A percentile compares a stretch with the other conserved stretches of the same genome.
phyloP scores from a whole-genome alignment of 2,113 vertebrate species.

The Scytalopus superciliaris region DNA sequence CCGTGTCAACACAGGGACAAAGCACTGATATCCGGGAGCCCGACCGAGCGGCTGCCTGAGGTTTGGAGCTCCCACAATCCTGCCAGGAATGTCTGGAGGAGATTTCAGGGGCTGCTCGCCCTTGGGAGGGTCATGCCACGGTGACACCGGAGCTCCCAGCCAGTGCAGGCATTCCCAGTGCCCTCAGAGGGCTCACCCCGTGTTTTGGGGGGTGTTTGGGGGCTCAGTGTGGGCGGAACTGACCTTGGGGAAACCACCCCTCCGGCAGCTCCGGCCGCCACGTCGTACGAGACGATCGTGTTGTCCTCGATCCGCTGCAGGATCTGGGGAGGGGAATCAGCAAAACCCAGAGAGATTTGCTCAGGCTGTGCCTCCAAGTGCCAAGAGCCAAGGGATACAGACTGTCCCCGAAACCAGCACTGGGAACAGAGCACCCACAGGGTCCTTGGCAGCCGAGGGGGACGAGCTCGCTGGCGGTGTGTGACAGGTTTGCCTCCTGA shows the following conservation, averaged over 20 bases:
- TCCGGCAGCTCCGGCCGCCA: conserved; percentile 89
- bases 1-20: background rate
- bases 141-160: background rate
- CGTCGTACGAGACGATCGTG: conserved; percentile 90
- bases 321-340: conserved; percentile 72
- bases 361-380: background rate
- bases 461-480: rapidly evolving
- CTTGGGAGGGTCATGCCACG: rapidly evolving
- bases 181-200: background rate
- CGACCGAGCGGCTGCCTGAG: rapidly evolving
- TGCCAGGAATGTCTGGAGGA: background rate
- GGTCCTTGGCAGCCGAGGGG: rapidly evolving
- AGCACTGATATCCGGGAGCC: background rate
- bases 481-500: rapidly evolving
- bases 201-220: background rate
- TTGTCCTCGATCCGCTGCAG: conserved; percentile 93
- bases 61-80: background rate
- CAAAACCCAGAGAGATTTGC: background rate
- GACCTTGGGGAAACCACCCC: conserved; percentile 94
- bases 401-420: background rate
- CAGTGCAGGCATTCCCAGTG: background rate
- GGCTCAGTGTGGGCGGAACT: background rate
- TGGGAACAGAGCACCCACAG: background rate
- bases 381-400: background rate
- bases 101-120: background rate